Evolutionary conservation across 37 sponge, comb jelly and placozoan genomes (phyloP).

Genomic region (Dysidea cf. avara): DNA sequence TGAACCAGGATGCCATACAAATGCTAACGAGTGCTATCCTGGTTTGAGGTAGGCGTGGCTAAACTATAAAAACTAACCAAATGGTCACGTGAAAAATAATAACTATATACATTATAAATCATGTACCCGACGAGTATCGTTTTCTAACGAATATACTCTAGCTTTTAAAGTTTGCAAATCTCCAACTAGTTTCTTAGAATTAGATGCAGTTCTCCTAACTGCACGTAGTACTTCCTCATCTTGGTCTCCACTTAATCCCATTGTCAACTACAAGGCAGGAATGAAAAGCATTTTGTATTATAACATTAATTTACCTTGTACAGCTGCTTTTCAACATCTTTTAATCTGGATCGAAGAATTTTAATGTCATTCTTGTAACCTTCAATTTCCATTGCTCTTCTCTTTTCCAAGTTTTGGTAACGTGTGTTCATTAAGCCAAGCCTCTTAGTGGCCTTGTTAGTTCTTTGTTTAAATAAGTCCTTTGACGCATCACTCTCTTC

Average conservation of each 20-base stretch:
- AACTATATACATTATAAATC: conserved; percentile 1
- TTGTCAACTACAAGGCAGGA: conserved; percentile 64
- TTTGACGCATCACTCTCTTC: conserved; percentile 84
- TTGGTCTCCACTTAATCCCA: conserved; percentile 75
- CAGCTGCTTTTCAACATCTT: conserved; percentile 93
- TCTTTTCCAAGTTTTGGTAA: conserved; percentile 88
- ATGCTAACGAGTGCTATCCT: no score
- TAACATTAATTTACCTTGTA: conserved; percentile 72
- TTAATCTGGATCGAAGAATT: conserved; percentile 77
- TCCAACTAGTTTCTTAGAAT: conserved; percentile 87
- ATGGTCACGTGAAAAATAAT: not conserved
- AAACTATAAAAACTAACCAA: no score
- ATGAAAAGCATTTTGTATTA: not conserved
- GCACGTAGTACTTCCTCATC: conserved; percentile 83
- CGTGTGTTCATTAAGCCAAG: conserved; percentile 84
- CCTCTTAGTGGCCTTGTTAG: conserved; percentile 71
- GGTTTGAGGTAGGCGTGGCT: no score
- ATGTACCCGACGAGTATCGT: conserved; percentile 75
- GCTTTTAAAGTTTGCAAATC: conserved; percentile 89
- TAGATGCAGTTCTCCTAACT: conserved; percentile 84
- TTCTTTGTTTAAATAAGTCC: conserved; percentile 78
- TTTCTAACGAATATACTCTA: conserved; percentile 90
- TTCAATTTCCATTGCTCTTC: conserved; percentile 89
- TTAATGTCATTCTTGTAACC: conserved; percentile 98
- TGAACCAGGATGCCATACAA: no score